Conservation (phyloP, 2,113 vertebrate species). For the Ascaphus truei region DNA sequence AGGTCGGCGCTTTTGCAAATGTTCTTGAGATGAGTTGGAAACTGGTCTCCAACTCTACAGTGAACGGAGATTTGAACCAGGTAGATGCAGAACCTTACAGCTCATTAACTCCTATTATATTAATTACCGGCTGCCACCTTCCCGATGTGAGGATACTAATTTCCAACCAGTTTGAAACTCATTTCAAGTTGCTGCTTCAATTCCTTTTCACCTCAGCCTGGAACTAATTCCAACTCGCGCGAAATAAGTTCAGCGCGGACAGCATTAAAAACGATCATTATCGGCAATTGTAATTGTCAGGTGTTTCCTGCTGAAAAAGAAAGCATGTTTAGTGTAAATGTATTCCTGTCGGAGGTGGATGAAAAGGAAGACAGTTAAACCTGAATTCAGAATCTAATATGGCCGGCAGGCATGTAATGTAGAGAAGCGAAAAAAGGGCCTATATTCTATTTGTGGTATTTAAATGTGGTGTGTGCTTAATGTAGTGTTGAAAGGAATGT, state of each 20-base stretch:
- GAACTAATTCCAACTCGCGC: constrained; percentile 12
- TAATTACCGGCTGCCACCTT: constrained; percentile 27
- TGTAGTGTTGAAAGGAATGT: constrained; percentile 65
- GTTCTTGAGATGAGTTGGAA: neutral
- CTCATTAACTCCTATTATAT: constrained; percentile 33
- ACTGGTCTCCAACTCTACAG: constrained; percentile 8
- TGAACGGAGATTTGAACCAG: constrained; percentile 24
- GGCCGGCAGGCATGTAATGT: constrained; percentile 57
- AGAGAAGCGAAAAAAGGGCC: constrained; percentile 53
- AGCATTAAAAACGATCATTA: constrained; percentile 28
- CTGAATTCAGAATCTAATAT: constrained; percentile 44
- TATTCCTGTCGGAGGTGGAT: neutral
- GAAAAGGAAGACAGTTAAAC: constrained; percentile 35
- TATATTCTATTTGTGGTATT: constrained; percentile 61
- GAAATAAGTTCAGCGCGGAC: constrained; percentile 22
- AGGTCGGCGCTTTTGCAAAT: too few species aligned
- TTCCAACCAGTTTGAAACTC: constrained; percentile 32
- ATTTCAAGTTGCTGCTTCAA: constrained; percentile 20
- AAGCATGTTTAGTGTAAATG: constrained; percentile 28
- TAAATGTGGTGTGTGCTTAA: constrained; percentile 62
- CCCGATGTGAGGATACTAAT: constrained; percentile 13
- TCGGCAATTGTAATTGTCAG: constrained; percentile 6
- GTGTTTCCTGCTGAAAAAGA: neutral
- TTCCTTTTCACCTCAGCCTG: constrained; percentile 26
- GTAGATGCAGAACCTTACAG: constrained; percentile 25